Percentiles rank a stretch among this genome's conserved stretches.
These are phyloP conservation scores for Acanthopleura granulata DNA, from an alignment of 2,888 invertebrate species.

Conservation along the genomic window DNA sequence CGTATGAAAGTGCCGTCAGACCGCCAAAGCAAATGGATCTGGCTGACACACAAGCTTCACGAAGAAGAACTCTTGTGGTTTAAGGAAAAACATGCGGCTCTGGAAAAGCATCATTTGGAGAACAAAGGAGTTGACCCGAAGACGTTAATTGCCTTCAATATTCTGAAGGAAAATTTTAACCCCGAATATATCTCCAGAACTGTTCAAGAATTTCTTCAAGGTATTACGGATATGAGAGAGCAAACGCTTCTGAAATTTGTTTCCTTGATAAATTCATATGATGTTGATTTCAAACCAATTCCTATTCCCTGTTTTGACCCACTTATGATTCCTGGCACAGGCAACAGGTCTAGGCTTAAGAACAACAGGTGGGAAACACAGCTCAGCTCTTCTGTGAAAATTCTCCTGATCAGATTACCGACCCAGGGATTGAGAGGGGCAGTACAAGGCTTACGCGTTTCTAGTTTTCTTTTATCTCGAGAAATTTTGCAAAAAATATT, in stretches of 20 bases:
- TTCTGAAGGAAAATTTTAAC: conserved; percentile 50
- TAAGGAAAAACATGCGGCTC: conserved; percentile 34
- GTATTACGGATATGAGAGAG: conserved; percentile 34
- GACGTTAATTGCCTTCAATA: conserved; percentile 51
- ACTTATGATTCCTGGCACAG: conserved; percentile 32
- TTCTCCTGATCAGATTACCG: conserved; percentile 40
- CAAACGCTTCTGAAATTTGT: conserved; percentile 40
- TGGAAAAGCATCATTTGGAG: conserved; percentile 35
- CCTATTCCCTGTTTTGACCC: conserved; percentile 47
- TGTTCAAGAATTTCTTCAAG: conserved; percentile 38
- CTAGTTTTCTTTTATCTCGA: conserved; percentile 35
- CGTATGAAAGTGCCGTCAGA: conserved; percentile 19
- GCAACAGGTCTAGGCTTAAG: too few species aligned
- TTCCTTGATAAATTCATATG: conserved; percentile 47
- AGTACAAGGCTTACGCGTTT: conserved; percentile 35
- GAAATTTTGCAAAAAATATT: conserved; percentile 36
- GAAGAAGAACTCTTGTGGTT: conserved; percentile 44
- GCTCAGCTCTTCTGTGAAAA: conserved; percentile 33
- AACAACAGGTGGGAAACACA: conserved; percentile 36
- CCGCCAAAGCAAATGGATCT: conserved; percentile 19
- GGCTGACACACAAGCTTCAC: conserved; percentile 39
- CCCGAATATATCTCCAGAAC: conserved; percentile 40
- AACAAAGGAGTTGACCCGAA: conserved; percentile 38
- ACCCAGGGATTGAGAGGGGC: conserved; percentile 30
- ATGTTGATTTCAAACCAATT: conserved; percentile 40